Base-by-base conservation (phyloP, 2,797 vertebrate species). In the Emys orbicularis region DNA sequence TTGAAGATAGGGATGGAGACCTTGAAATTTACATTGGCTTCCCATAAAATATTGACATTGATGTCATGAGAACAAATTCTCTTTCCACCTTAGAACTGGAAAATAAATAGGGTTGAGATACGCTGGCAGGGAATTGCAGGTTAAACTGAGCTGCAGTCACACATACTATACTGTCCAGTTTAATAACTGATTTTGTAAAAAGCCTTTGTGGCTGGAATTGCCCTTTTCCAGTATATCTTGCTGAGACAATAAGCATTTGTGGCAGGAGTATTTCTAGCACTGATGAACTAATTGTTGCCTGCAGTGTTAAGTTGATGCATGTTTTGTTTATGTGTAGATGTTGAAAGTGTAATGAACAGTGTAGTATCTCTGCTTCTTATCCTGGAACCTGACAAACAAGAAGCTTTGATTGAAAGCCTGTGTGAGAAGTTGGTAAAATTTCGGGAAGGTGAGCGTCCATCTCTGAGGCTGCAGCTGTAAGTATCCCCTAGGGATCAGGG, bases 311-410 rank as follows among this genome's bases (percentile, higher is more conserved):
- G 47, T 12, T 89, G 72, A 84, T 95, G 25, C 19, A 0, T 82
- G 12, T 87, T 94, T 84, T 94, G 74, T 81, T 95, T 80, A 88
- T 76, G 34, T 98, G 74, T 97, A 99, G 99, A 99, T 98, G 99
- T 99, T 16, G 99, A 99, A 98, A 99, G 99, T 4, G 99, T 99
- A 95, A 99, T 99, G 99, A 99, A 99, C 98, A 99, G 99, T 23
- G 99, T 99, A 4, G 99, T 99, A 49, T 99, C 99, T 74, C 98
- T 99, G 95, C 98, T 99, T 74, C 98, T 99, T 93, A 99, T 99
- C 96, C 98, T 99, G 99, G 99, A 99, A 98, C 98, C 99, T 8
- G 99, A 99, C 84, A 99, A 99, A 96, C 99, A 99, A 94, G 99
- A 99, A 97, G 98, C 99, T 49, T 98, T 99, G 91, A 99, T 99